Percentiles rank a stretch among this genome's conserved stretches.
These are phyloP conservation scores for Pygocentrus nattereri DNA, from an alignment of 2,797 vertebrate genomes.

Conservation along the genomic window DNA sequence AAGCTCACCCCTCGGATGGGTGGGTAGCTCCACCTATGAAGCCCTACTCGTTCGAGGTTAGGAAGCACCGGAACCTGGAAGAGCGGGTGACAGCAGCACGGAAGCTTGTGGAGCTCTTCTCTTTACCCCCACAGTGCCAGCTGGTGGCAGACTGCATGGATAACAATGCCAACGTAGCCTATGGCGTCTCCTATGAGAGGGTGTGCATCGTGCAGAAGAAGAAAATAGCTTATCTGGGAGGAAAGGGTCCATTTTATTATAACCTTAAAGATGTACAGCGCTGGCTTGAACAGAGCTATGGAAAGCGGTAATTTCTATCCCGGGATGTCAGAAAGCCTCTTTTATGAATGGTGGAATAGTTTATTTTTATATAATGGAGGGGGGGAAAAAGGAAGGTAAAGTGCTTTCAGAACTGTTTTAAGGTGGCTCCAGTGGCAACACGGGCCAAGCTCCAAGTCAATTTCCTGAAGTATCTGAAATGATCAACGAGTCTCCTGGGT, in stretches of 20 bases:
- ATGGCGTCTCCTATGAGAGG: slow-evolving; percentile 93
- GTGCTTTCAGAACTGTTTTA: slow-evolving; percentile 63
- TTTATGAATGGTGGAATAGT: slow-evolving; percentile 74
- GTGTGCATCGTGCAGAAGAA: slow-evolving; percentile 94
- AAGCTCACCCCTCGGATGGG: slow-evolving; percentile 96
- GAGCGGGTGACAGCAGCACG: slow-evolving; percentile 90
- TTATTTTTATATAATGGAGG: slow-evolving; percentile 52
- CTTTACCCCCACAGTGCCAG: slow-evolving; percentile 91
- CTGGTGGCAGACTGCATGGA: slow-evolving; percentile 98
- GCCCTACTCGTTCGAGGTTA: slow-evolving; percentile 86
- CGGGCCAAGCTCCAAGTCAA: slow-evolving; percentile 33
- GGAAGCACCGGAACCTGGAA: slow-evolving; percentile 91
- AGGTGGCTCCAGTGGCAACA: slow-evolving; percentile 30
- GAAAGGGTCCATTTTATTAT: slow-evolving; percentile 96
- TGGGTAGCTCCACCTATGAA: slow-evolving; percentile 91
- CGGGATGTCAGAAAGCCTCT: slow-evolving; percentile 73
- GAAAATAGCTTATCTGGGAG: slow-evolving; percentile 93
- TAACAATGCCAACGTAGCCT: slow-evolving; percentile 95
- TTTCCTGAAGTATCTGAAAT: slow-evolving; percentile 51
- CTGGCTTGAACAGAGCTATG: slow-evolving; percentile 92
- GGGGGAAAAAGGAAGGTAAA: slow-evolving; percentile 74
- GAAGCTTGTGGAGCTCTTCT: slow-evolving; percentile 87
- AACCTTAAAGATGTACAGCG: slow-evolving; percentile 88
- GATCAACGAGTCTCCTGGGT: slow-evolving; percentile 48
- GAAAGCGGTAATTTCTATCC: slow-evolving; percentile 81